Evolutionary conservation across 2,113 vertebrate genomes (phyloP).

Genomic region (Pituophis catenifer): DNA sequence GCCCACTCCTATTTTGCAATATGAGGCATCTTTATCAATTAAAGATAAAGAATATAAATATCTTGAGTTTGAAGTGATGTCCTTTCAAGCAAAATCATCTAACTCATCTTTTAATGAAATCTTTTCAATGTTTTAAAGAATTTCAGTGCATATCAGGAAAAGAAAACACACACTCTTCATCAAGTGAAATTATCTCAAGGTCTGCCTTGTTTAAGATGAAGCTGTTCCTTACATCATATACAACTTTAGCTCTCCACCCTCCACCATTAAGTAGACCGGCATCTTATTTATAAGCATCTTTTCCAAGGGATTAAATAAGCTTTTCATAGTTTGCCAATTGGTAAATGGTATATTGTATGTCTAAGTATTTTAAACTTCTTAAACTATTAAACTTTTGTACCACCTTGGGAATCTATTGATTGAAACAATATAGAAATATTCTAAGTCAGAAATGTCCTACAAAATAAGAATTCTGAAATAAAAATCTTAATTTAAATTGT

Average conservation of each 20-base stretch:
- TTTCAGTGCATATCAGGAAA: not conserved
- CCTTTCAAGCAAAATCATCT: not conserved
- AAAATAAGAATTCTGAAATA: not conserved
- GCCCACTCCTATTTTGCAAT: not conserved
- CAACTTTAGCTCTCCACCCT: not conserved
- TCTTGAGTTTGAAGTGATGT: not conserved
- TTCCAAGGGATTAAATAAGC: not conserved
- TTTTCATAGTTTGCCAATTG: not conserved
- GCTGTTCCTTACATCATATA: not conserved
- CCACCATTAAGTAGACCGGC: not conserved
- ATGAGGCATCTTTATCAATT: not conserved
- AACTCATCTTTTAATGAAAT: not conserved
- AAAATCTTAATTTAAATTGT: not conserved
- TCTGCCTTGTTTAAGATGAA: not conserved
- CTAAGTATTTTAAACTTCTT: not conserved
- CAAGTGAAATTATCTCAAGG: not conserved
- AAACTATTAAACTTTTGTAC: not conserved
- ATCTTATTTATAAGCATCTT: not conserved
- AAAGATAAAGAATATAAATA: not conserved
- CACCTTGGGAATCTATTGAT: not conserved
- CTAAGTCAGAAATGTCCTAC: not conserved
- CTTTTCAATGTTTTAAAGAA: not conserved
- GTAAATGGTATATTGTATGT: not conserved
- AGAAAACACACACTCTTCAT: not conserved
- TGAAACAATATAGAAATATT: not conserved